Evolutionary conservation across 2,888 invertebrate species (phyloP).

Genomic region (Gastrophysa polygoni): DNA sequence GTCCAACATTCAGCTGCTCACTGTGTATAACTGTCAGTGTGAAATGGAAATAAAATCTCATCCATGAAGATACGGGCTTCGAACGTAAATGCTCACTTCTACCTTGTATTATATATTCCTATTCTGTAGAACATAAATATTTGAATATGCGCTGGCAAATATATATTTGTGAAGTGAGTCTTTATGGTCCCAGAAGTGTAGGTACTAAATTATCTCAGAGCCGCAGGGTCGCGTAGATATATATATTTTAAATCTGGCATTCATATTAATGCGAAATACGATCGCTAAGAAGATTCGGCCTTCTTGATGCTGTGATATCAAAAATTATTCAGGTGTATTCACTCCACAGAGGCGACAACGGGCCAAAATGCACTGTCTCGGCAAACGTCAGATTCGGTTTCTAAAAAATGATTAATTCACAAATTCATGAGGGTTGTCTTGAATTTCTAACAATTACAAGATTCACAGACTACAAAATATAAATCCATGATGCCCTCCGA

Average conservation of each 20-base stretch:
- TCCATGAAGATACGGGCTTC: neutral
- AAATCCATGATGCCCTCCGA: too few relatives aligned
- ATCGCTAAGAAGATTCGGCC: neutral
- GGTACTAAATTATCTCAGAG: slow-evolving; percentile 54
- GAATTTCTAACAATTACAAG: too few relatives aligned
- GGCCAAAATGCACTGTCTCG: too few relatives aligned
- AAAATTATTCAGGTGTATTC: too few relatives aligned
- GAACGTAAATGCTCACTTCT: neutral
- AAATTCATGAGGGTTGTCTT: too few relatives aligned
- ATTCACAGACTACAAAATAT: too few relatives aligned
- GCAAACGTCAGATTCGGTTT: too few relatives aligned
- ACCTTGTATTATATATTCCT: slow-evolving; percentile 54
- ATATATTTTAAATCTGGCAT: neutral
- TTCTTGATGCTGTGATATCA: too few relatives aligned
- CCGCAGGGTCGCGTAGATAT: slow-evolving; percentile 24
- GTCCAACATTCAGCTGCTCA: too few relatives aligned
- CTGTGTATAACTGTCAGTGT: neutral
- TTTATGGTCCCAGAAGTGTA: slow-evolving; percentile 54
- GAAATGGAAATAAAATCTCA: neutral
- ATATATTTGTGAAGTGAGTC: slow-evolving; percentile 53
- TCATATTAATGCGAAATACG: neutral
- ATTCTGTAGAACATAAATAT: slow-evolving; percentile 58
- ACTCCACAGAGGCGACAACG: too few relatives aligned
- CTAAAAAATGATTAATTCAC: too few relatives aligned
- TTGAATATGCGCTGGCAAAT: slow-evolving; percentile 52